These are phyloP conservation scores for Akabosia matsudoensis DNA, from an alignment of 1,140 invertebrate species.

Conservation along the genomic window DNA sequence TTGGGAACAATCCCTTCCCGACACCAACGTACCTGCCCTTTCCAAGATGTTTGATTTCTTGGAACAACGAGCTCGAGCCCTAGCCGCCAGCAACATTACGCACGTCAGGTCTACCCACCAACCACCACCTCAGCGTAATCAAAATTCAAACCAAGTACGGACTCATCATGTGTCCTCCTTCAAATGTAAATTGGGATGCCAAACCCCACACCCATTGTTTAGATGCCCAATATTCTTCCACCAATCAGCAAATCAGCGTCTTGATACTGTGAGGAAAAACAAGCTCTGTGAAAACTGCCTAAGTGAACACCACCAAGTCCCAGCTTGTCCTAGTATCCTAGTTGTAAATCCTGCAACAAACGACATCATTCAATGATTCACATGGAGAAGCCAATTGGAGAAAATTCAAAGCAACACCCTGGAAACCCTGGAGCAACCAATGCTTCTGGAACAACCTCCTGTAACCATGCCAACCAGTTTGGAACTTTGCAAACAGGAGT, in stretches of 20 bases:
- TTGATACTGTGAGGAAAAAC: not conserved
- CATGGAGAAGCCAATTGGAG: not conserved
- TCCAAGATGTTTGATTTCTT: not conserved
- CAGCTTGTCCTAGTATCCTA: not conserved
- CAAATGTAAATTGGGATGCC: not conserved
- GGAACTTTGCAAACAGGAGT: not conserved
- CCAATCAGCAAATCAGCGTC: not conserved
- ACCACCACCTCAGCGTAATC: not conserved
- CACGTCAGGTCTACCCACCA: not conserved
- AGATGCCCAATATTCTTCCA: not conserved
- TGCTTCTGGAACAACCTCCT: not conserved
- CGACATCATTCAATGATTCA: not conserved
- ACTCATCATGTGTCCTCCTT: not conserved
- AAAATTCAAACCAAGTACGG: not conserved
- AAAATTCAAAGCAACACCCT: not conserved
- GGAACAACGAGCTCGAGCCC: slow-evolving; percentile 17
- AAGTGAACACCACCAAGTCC: not conserved
- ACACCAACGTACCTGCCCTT: not conserved
- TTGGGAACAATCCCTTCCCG: slow-evolving; percentile 5
- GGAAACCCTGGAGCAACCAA: not conserved
- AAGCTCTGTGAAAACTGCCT: not conserved
- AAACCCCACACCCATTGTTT: not conserved
- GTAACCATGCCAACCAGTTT: not conserved
- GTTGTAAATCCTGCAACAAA: not conserved
- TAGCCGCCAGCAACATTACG: not conserved